Percentiles rank a stretch among this genome's conserved stretches.
Evolutionary conservation across 2,113 vertebrate genomes (phyloP).

Genomic region (Emydura subglobosa): DNA sequence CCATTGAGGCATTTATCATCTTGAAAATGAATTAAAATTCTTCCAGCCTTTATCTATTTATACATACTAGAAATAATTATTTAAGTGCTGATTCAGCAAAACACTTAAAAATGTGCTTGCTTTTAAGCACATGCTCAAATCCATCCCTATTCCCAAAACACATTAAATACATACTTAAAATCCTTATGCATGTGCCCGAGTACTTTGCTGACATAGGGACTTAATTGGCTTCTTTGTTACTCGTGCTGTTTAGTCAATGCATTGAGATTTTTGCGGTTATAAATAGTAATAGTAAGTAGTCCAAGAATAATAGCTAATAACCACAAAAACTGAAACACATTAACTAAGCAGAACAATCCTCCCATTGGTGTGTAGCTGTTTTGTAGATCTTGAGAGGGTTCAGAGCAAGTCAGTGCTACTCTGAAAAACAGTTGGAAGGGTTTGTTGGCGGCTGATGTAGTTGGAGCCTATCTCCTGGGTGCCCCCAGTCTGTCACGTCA

Average conservation of each 20-base stretch:
- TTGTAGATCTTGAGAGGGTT: neutral
- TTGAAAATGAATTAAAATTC: slow-evolving; percentile 6
- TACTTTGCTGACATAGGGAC: neutral
- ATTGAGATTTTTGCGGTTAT: neutral
- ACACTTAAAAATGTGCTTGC: neutral
- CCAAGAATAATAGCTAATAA: neutral
- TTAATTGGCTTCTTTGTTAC: neutral
- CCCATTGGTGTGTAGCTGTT: neutral
- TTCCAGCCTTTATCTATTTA: slow-evolving; percentile 5
- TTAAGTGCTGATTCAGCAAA: slow-evolving; percentile 21
- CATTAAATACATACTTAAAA: neutral
- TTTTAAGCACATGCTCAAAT: neutral
- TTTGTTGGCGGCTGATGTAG: neutral
- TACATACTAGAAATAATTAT: slow-evolving; percentile 30
- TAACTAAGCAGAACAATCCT: neutral
- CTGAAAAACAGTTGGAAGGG: neutral
- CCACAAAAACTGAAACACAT: neutral
- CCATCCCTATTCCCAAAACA: neutral
- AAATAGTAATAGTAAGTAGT: neutral
- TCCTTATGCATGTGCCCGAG: neutral
- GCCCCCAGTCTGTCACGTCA: rapidly evolving
- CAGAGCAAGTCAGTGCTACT: neutral
- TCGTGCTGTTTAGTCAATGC: neutral
- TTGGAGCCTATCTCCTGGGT: neutral
- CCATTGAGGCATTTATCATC: neutral